These are phyloP conservation scores for Brachionus paranguensis DNA, from an alignment of 1,140 invertebrate genomes.

Conservation along the genomic window DNA sequence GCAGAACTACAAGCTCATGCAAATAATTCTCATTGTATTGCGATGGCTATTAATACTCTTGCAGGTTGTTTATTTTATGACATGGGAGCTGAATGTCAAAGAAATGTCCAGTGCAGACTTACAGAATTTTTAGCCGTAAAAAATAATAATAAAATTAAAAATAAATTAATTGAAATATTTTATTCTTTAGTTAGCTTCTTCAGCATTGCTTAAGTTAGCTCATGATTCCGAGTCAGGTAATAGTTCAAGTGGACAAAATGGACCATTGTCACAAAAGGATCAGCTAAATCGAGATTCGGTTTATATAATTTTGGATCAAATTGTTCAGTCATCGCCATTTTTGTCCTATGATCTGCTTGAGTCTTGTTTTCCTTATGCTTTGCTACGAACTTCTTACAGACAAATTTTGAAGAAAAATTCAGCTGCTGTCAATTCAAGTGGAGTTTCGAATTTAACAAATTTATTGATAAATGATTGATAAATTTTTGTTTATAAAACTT, in stretches of 20 bases:
- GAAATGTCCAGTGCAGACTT: slow-evolving; percentile 67
- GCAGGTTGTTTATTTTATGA: slow-evolving; percentile 91
- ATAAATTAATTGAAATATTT: background rate
- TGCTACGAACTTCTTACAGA: slow-evolving; percentile 88
- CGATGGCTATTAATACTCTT: slow-evolving; percentile 80
- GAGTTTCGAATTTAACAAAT: background rate
- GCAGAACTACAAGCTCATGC: slow-evolving; percentile 79
- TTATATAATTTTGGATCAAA: slow-evolving; percentile 83
- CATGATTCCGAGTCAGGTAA: slow-evolving; percentile 71
- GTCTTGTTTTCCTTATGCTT: slow-evolving; percentile 92
- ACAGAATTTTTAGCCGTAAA: slow-evolving; percentile 89
- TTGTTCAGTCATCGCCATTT: slow-evolving; percentile 90
- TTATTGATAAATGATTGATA: slow-evolving; percentile 16
- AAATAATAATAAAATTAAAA: slow-evolving; percentile 44
- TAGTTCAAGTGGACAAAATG: background rate
- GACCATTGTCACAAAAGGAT: slow-evolving; percentile 60
- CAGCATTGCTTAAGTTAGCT: slow-evolving; percentile 81
- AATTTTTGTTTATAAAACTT: background rate
- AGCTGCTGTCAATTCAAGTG: background rate
- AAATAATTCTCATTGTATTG: slow-evolving; percentile 97
- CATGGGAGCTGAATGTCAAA: slow-evolving; percentile 87
- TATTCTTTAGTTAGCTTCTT: slow-evolving; percentile 72
- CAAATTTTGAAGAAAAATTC: slow-evolving; percentile 36
- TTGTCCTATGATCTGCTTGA: slow-evolving; percentile 94
- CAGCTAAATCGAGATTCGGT: slow-evolving; percentile 89